These are phyloP conservation scores for Abscondita cerata DNA, from an alignment of 2,888 invertebrate species.

Conservation along the genomic window DNA sequence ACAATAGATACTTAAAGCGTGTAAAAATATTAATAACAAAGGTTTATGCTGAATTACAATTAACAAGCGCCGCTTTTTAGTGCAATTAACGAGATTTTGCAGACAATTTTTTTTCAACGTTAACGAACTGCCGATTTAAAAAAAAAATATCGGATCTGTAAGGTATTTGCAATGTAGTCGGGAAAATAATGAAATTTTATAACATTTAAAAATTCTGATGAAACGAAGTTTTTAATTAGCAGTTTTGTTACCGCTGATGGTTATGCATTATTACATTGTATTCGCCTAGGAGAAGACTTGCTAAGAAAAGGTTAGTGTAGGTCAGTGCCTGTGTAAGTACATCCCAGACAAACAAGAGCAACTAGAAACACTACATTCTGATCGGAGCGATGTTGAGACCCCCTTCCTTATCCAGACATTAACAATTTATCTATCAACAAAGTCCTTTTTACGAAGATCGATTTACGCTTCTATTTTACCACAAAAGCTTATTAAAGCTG, in stretches of 20 bases:
- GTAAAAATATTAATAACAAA: no score
- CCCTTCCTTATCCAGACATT: constrained; percentile 23
- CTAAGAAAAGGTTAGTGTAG: constrained; percentile 45
- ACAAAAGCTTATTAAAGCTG: constrained; percentile 17
- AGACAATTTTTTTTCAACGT: no score
- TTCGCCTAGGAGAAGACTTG: constrained; percentile 37
- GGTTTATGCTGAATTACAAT: no score
- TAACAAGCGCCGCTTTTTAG: no score
- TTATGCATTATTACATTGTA: not conserved
- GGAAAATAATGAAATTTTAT: constrained; percentile 7
- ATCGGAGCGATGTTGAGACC: constrained; percentile 27
- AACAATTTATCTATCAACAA: constrained; percentile 39
- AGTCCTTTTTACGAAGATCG: constrained; percentile 35
- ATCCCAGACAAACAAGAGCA: constrained; percentile 37
- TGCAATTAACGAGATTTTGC: no score
- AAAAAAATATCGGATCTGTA: no score
- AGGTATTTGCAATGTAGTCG: not conserved
- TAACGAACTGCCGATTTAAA: no score
- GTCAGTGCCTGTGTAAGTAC: constrained; percentile 43
- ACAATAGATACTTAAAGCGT: no score
- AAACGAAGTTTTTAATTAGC: constrained; percentile 10
- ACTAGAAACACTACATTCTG: constrained; percentile 39
- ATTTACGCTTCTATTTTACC: constrained; percentile 19
- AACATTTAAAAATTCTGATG: constrained; percentile 6
- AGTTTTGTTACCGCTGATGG: constrained; percentile 17